Evolutionary conservation across 2,797 vertebrate genomes (phyloP).

Genomic region (Pseudopleuronectes americanus): DNA sequence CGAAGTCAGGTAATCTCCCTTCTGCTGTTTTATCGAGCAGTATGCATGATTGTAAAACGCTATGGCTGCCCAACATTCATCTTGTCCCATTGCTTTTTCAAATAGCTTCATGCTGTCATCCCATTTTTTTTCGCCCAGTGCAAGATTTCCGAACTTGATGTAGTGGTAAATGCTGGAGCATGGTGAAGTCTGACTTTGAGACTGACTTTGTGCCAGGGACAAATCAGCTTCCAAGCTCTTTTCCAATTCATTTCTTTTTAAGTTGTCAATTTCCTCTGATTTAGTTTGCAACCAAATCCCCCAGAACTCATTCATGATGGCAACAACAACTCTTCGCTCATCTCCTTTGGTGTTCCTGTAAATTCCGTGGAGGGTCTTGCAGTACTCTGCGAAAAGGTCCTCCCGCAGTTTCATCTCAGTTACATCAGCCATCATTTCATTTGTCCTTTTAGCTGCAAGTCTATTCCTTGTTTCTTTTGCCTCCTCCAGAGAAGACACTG

Average conservation of each 20-base stretch:
- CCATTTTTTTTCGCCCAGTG: conserved; percentile 18
- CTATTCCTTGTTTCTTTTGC: conserved; percentile 31
- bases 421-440: conserved; percentile 32
- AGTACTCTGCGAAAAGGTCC: conserved; percentile 48
- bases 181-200: conserved; percentile 29
- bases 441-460: conserved; percentile 23
- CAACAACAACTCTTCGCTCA: conserved; percentile 37
- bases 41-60: conserved; percentile 52
- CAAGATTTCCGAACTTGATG: conserved; percentile 48
- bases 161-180: conserved; percentile 49
- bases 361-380: conserved; percentile 33
- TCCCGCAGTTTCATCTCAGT: conserved; percentile 36
- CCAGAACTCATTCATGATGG: conserved; percentile 66
- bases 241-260: conserved; percentile 13
- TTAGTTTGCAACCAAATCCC: conserved; percentile 57
- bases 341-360: conserved; percentile 26
- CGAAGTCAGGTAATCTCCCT: conserved; percentile 1
- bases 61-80: conserved; percentile 56
- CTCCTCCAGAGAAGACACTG: conserved; percentile 21
- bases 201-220: conserved; percentile 10
- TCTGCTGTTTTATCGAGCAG: conserved; percentile 13
- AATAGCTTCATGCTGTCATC: neutral
- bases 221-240: conserved; percentile 33
- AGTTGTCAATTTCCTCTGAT: conserved; percentile 37
- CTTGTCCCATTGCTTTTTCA: conserved; percentile 31